Evolutionary conservation across 2,797 vertebrate species (phyloP), one percentile per base, ranked within the genome.

Genomic region (Orientallactaga sibirica): DNA sequence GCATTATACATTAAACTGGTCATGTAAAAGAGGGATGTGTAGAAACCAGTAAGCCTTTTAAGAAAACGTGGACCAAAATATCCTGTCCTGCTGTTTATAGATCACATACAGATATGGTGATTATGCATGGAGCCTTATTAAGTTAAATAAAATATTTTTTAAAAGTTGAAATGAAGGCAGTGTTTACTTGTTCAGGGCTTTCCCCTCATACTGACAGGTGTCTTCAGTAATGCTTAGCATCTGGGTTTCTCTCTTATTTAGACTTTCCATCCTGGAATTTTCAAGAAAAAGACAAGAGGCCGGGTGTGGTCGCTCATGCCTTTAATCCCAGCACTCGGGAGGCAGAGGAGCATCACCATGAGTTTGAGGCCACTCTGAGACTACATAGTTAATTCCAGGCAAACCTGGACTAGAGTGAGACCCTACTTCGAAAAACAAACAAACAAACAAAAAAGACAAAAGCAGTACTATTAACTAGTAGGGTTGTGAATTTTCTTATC

Each of bases 1-100:
- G 2, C 83, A 89, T 77, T 89, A 77, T 88, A 78, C 88, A 84
- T 91, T 27, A 90, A 95, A 91, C 80, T 24, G 16, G 4, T 10
- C 64, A 58, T 73, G 4, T 77, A 22, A 75, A 85, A 86, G n/a
- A 94, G 15, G 3, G 64, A 79, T 71, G 79, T 22, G 83, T 89
- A 78, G 2, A 71, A 70, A 9, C 16, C 58, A 70, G 52, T 0
- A 14, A 14, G 5, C 77, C 27, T 71, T 95, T 85, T 74, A 79
- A 74, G 25, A 37, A 18, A 95, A 68, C 25, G 7, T 18, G 27
- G 12, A 33, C 55, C 85, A 75, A 92, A 86, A 70, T 82, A 81
- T n/a, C 14, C 61, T 62, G 7, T 18, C 48, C 7, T 43, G 2
- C 8, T 73, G 0, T 94, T 86, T 48, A 67, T 43, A n/a, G 55